Evolutionary conservation across 2,797 vertebrate genomes (phyloP).

Genomic region (Eulemur rubriventer): DNA sequence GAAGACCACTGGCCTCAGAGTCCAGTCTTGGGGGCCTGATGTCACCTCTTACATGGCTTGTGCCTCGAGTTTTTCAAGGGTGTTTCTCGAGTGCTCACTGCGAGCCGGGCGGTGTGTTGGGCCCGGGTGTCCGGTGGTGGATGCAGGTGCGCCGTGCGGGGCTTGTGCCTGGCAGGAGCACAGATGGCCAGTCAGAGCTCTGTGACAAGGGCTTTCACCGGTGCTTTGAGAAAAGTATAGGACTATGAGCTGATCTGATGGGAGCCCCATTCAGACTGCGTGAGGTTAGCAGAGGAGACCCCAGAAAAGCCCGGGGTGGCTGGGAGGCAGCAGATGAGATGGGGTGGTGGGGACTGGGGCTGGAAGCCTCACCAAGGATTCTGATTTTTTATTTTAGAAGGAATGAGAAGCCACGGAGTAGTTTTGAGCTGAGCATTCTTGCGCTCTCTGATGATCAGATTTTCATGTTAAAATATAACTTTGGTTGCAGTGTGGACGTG

Average conservation of each 20-base stretch:
- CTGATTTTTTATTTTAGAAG: not conserved
- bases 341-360: fast-evolving
- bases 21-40: not conserved
- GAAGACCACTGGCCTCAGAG: not conserved
- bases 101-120: fast-evolving
- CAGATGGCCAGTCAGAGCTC: too few relatives aligned
- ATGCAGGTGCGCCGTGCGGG: fast-evolving
- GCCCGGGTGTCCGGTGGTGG: not conserved
- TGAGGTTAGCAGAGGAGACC: not conserved
- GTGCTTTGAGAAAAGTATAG: not conserved
- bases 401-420: not conserved
- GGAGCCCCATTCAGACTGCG: fast-evolving
- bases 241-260: not conserved
- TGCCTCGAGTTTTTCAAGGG: fast-evolving
- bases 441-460: fast-evolving
- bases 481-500: not conserved
- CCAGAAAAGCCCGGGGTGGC: not conserved
- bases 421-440: not conserved
- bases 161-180: fast-evolving
- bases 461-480: not conserved
- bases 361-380: not conserved
- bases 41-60: not conserved
- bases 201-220: fast-evolving
- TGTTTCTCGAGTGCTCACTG: not conserved
- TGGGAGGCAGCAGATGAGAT: fast-evolving